Evolutionary conservation across 2,113 vertebrate species (phyloP).

Genomic region (Lepisosteus oculatus): DNA sequence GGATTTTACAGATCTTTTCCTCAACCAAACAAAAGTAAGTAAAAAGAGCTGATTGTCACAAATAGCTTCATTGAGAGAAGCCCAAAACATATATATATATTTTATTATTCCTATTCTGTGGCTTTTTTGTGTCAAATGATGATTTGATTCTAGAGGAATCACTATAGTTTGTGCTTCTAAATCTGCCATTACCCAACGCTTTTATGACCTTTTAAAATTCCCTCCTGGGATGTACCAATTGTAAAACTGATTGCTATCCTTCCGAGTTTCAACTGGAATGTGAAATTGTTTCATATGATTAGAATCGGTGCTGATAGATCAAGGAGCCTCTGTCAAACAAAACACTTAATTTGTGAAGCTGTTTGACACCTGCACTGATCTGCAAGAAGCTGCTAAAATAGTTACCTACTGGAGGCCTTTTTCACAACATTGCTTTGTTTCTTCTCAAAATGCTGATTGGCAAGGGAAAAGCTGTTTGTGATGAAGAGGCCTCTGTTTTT

Average conservation of each 20-base stretch:
- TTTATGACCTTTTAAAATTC: no score
- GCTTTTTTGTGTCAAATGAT: no score
- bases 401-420: constrained; percentile 15
- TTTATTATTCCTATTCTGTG: no score
- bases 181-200: no score
- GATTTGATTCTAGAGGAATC: no score
- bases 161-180: no score
- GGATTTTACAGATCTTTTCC: no score
- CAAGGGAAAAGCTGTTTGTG: constrained; percentile 43
- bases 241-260: neutral
- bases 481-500: constrained; percentile 40
- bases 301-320: constrained; percentile 17
- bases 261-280: constrained; percentile 4
- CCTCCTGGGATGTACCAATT: no score
- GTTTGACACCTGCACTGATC: constrained; percentile 32
- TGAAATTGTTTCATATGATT: neutral
- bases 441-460: constrained; percentile 29
- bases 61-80: no score
- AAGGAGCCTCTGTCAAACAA: constrained; percentile 7
- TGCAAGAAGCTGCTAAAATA: constrained; percentile 20
- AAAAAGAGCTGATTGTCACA: no score
- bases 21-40: no score
- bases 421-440: constrained; percentile 27
- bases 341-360: constrained; percentile 18
- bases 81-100: no score